phyloP scores from a whole-genome alignment of 2,797 vertebrate species.

The Aldrovandia affinis region DNA sequence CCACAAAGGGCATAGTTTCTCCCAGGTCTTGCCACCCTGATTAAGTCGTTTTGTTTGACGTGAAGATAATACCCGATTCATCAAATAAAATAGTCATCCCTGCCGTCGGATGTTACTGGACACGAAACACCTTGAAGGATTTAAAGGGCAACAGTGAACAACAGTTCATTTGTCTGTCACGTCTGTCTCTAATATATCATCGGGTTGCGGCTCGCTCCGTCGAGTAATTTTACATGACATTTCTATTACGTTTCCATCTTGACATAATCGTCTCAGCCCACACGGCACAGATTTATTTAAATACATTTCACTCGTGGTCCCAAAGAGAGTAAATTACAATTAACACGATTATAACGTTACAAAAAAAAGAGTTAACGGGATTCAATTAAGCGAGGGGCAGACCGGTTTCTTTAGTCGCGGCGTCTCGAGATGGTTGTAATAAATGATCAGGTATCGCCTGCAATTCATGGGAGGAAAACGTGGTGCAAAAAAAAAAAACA shows the following conservation, averaged over 20 bases:
- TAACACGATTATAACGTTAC: slow-evolving; percentile 92
- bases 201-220: slow-evolving; percentile 28
- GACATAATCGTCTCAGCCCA: slow-evolving; percentile 69
- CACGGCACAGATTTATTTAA: slow-evolving; percentile 76
- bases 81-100: neutral
- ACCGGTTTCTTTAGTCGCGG: slow-evolving; percentile 72
- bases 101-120: neutral
- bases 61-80: neutral
- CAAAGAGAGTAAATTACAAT: slow-evolving; percentile 86
- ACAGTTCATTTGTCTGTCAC: slow-evolving; percentile 45
- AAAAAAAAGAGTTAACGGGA: slow-evolving; percentile 84
- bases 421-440: slow-evolving; percentile 84
- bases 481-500: slow-evolving; percentile 64
- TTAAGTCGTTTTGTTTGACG: neutral
- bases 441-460: slow-evolving; percentile 91
- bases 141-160: slow-evolving; percentile 15
- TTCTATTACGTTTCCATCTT: slow-evolving; percentile 72
- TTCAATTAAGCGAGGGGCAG: slow-evolving; percentile 91
- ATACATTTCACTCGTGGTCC: slow-evolving; percentile 75
- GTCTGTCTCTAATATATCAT: slow-evolving; percentile 48
- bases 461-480: slow-evolving; percentile 58
- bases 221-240: slow-evolving; percentile 69
- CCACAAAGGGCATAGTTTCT: neutral
- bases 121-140: neutral
- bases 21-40: neutral